Conservation (phyloP, 2,797 vertebrate species). For the Hafferia zeledoni region DNA sequence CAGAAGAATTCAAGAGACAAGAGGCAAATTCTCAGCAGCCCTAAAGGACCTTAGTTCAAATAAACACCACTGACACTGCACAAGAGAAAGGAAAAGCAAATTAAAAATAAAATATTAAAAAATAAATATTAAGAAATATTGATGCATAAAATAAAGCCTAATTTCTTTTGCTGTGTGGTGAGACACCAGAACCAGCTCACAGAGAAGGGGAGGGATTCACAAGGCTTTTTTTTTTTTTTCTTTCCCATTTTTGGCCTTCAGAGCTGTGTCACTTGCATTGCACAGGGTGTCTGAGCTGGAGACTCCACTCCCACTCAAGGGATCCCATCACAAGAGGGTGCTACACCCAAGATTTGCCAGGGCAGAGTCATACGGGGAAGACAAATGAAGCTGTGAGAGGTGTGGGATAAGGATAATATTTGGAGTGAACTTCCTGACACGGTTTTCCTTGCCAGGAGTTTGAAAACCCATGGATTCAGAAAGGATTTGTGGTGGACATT, state of each 20-base stretch:
- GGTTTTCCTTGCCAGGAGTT: neutral
- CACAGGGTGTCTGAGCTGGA: neutral
- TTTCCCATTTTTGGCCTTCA: neutral
- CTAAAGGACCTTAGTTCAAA: neutral
- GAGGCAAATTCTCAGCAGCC: neutral
- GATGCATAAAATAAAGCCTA: neutral
- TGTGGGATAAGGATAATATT: neutral
- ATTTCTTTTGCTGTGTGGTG: neutral
- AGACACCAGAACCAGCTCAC: neutral
- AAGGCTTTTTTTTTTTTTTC: neutral
- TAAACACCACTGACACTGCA: neutral
- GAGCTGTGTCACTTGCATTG: neutral
- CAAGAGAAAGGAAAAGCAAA: neutral
- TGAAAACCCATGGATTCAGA: neutral
- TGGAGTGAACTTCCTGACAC: neutral
- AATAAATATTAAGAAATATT: neutral
- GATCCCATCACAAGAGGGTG: neutral
- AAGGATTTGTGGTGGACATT: conserved; percentile 5
- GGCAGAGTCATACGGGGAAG: neutral
- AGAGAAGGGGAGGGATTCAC: neutral
- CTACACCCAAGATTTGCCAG: neutral
- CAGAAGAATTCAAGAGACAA: neutral
- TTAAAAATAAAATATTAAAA: neutral
- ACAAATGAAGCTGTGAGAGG: neutral
- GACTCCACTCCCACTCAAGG: neutral